Evolutionary conservation across 2,113 vertebrate genomes (phyloP), one percentile per base, ranked within the genome.

Genomic region (Nymphicus hollandicus): DNA sequence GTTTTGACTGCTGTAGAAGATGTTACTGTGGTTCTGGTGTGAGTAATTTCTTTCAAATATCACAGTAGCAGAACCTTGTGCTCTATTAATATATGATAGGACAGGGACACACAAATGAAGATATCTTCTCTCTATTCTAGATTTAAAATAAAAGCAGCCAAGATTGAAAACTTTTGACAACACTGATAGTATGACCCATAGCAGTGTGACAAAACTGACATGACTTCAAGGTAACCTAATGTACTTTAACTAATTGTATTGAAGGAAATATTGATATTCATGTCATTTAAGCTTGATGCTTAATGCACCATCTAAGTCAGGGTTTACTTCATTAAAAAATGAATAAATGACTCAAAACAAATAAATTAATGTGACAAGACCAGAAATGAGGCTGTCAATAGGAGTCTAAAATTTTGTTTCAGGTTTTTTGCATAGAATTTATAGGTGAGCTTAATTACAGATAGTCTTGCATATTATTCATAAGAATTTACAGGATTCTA

Each of bases 181-280:
- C 20, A 49, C 10, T 86, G 55, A 79, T 81, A 72, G 10, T 35
- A 72, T 91, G 80, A 91, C 93, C 90, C 46, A 79, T 72, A 58
- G 27, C 0, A 0, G 29, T 53, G 25, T 73, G 72, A 88, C 25
- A 41, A 86, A 72, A 92, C 7, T 74, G n/a, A 85, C 74, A 56
- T 79, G 73, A 58, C 37, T 82, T 94, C 74, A 83, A 58, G 68
- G 41, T 85, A 80, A 94, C 49, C 89, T 96, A 92, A 94, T 88
- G 44, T 72, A 82, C 46, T 91, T 95, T 89, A 89, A 93, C 91
- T 91, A 93, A 92, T 94, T 93, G 39, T 71, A 94, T 86, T 94
- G 73, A 96, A 95, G 86, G 46, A 95, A 96, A 88, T 95, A 95
- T 89, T 93, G 70, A 89, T 96, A 77, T 81, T 74, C 41, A 22